Conservation (phyloP, 2,797 vertebrate species). For the Poecile montanus region DNA sequence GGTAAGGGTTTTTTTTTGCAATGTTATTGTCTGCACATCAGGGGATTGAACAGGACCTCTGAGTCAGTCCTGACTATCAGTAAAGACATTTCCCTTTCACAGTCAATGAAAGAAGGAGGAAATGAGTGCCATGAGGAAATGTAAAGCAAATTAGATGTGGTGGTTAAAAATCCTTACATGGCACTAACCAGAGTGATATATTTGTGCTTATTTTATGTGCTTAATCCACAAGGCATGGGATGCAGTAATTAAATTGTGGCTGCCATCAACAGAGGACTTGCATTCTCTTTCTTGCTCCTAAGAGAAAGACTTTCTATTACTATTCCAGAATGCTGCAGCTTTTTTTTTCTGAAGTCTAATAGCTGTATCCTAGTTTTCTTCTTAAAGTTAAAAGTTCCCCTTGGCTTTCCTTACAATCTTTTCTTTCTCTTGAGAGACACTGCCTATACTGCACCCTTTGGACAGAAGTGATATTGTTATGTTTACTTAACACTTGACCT, state of each 20-base stretch:
- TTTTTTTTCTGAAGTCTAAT: neutral
- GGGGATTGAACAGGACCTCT: neutral
- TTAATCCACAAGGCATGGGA: neutral
- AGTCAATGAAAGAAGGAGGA: neutral
- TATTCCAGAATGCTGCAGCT: neutral
- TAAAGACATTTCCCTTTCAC: neutral
- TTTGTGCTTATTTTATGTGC: neutral
- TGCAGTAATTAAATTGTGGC: neutral
- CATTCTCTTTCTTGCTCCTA: neutral
- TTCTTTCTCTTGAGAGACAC: neutral
- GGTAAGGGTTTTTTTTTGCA: neutral
- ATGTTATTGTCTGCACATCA: neutral
- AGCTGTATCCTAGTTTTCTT: neutral
- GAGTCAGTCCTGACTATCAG: neutral
- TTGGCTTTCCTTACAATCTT: neutral
- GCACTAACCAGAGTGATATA: neutral
- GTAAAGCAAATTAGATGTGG: neutral
- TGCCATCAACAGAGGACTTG: neutral
- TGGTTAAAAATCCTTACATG: neutral
- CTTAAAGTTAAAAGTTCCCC: neutral
- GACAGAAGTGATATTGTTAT: neutral
- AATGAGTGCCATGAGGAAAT: neutral
- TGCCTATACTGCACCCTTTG: neutral
- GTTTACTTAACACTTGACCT: neutral
- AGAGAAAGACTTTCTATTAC: neutral